These are phyloP conservation scores for Microtus montanus DNA, from an alignment of 2,113 vertebrate species.

Conservation along the genomic window DNA sequence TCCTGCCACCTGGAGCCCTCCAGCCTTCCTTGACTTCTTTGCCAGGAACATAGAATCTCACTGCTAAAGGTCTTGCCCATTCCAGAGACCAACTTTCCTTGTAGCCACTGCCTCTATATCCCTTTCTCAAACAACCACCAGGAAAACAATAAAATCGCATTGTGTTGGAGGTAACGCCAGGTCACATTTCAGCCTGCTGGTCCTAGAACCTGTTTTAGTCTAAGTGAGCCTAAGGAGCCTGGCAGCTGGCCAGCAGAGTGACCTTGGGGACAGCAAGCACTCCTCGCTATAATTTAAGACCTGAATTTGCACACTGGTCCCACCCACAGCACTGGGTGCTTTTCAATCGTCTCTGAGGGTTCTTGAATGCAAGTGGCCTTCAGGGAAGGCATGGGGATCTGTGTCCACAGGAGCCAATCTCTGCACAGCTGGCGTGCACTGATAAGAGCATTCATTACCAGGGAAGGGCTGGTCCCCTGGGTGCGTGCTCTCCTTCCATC, in stretches of 20 bases:
- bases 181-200: background rate
- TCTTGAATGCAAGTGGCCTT: background rate
- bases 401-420: too few species aligned
- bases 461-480: background rate
- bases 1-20: background rate
- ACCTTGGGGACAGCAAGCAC: background rate
- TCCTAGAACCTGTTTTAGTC: accelerated
- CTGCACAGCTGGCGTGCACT: background rate
- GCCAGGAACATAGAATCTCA: accelerated
- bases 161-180: accelerated
- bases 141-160: background rate
- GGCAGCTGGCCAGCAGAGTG: accelerated
- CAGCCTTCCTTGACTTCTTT: background rate
- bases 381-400: background rate
- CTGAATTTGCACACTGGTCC: accelerated
- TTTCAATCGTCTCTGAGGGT: background rate
- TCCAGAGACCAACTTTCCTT: background rate
- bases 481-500: background rate
- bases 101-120: accelerated
- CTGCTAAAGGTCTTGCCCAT: background rate
- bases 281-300: accelerated
- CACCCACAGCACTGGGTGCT: background rate
- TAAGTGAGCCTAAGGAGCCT: background rate
- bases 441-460: accelerated
- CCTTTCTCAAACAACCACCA: background rate